Conservation (phyloP, 92 coral and sea anemone species). For the Galaxea fascicularis region DNA sequence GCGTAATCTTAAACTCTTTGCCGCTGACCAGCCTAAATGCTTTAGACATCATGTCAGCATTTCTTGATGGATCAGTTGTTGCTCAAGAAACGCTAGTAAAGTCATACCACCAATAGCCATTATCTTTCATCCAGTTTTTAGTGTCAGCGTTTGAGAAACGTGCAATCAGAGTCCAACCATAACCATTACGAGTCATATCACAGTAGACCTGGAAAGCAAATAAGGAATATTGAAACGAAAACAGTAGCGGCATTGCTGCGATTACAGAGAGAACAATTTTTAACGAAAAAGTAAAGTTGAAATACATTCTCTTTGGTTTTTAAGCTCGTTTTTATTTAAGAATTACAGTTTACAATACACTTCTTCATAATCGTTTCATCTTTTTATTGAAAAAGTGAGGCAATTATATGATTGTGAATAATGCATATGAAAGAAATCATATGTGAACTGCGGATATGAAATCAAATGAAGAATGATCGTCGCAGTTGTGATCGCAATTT, state of each 20-base stretch:
- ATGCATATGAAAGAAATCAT: too few relatives aligned
- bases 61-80: conserved; percentile 4
- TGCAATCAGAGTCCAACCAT: conserved; percentile 31
- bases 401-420: too few relatives aligned
- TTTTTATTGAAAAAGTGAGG: too few relatives aligned
- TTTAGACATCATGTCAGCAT: conserved; percentile 33
- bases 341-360: too few relatives aligned
- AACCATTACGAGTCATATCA: conserved; percentile 15
- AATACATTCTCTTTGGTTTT: too few relatives aligned
- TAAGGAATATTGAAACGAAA: not conserved
- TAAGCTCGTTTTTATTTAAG: too few relatives aligned
- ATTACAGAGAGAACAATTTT: not conserved
- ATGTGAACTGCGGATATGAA: too few relatives aligned
- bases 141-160: conserved; percentile 31
- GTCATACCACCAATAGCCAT: conserved; percentile 60
- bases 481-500: too few relatives aligned
- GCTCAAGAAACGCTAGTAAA: not conserved
- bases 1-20: conserved; percentile 48
- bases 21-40: conserved; percentile 49
- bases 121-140: conserved; percentile 24
- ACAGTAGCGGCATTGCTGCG: not conserved
- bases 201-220: not conserved
- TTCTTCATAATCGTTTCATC: too few relatives aligned
- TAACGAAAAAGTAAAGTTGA: too few relatives aligned
- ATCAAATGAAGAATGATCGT: too few relatives aligned